phyloP scores from a whole-genome alignment of 2,888 invertebrate genomes.

The Zonitis immaculata region DNA sequence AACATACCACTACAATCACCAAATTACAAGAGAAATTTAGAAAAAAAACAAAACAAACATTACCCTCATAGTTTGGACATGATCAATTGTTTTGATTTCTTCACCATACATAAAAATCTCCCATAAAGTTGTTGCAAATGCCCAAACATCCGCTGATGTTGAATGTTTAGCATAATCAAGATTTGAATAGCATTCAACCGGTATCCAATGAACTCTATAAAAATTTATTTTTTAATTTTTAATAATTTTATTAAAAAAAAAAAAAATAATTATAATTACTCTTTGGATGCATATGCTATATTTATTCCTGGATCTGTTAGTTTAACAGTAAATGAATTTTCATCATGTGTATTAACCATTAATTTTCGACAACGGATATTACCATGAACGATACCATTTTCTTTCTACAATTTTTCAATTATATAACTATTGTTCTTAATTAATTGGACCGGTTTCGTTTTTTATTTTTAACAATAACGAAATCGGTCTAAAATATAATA shows the following conservation, averaged over 20 bases:
- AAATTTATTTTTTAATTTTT: too few species aligned
- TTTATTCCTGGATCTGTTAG: constrained; percentile 78
- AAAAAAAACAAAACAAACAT: constrained; percentile 7
- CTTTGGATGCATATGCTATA: constrained; percentile 55
- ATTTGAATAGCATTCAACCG: constrained; percentile 73
- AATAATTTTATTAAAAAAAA: not conserved
- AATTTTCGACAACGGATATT: constrained; percentile 78
- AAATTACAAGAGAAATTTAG: not conserved
- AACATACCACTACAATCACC: constrained; percentile 56
- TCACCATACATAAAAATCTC: constrained; percentile 82
- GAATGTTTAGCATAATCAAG: constrained; percentile 63
- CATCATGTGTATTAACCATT: constrained; percentile 69
- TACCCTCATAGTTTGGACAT: constrained; percentile 41
- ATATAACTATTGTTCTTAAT: not conserved
- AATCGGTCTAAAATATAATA: not conserved
- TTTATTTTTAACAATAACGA: too few species aligned
- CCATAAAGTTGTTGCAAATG: constrained; percentile 88
- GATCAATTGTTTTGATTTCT: constrained; percentile 35
- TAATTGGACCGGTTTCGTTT: too few species aligned
- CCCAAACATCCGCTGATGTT: constrained; percentile 81
- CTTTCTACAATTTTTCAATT: constrained; percentile 53
- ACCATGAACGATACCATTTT: constrained; percentile 78
- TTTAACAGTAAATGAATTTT: constrained; percentile 68
- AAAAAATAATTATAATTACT: constrained; percentile 51
- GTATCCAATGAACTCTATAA: constrained; percentile 84